These are phyloP conservation scores for Patella vulgata DNA, from an alignment of 1,140 invertebrate species.

Conservation along the genomic window DNA sequence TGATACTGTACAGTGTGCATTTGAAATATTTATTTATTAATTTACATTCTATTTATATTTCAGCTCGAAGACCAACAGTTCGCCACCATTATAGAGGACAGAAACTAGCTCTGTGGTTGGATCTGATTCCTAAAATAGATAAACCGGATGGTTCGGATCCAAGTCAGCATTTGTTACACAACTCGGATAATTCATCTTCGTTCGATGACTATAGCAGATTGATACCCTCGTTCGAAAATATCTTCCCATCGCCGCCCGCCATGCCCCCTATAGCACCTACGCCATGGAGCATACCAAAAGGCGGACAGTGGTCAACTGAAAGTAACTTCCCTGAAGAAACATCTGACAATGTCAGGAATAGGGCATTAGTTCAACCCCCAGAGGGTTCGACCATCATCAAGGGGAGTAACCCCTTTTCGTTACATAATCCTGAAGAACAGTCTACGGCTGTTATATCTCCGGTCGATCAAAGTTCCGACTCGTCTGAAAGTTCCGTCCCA, in stretches of 20 bases:
- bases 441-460: neutral
- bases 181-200: constrained; percentile 63
- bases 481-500: constrained; percentile 35
- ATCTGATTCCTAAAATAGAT: constrained; percentile 95
- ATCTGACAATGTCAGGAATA: constrained; percentile 33
- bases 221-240: constrained; percentile 42
- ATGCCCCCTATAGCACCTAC: constrained; percentile 38
- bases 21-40: no score
- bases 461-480: neutral
- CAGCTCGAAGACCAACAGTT: constrained; percentile 61
- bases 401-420: neutral
- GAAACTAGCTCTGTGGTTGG: constrained; percentile 95
- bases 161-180: constrained; percentile 78
- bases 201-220: constrained; percentile 56
- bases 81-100: constrained; percentile 96
- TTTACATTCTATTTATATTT: no score
- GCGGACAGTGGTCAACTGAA: constrained; percentile 2
- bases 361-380: constrained; percentile 12
- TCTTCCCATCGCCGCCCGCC: constrained; percentile 62
- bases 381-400: constrained; percentile 6
- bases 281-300: constrained; percentile 10
- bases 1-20: no score
- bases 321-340: constrained; percentile 30
- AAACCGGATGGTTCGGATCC: constrained; percentile 81
- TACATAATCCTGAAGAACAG: neutral